A percentile compares a stretch with the other conserved stretches of the same genome.
phyloP scores from a whole-genome alignment of 2,888 invertebrate genomes.

The Parochlus steinenii region DNA sequence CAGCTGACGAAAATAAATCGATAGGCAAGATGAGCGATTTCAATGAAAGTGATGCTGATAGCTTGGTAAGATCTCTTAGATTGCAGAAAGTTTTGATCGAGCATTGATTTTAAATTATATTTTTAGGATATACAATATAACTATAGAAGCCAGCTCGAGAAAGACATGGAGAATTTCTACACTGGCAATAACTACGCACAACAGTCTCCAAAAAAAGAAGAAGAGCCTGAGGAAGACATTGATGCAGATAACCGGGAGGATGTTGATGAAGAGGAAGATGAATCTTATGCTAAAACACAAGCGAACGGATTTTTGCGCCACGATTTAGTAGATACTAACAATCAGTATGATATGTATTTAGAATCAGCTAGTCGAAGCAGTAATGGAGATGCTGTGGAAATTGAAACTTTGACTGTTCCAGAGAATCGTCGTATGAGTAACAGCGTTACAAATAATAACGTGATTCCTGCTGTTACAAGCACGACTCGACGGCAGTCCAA shows the following conservation, averaged over 20 bases:
- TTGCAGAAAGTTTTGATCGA: not conserved
- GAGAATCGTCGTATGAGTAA: slow-evolving; percentile 1
- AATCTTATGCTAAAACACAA: slow-evolving; percentile 18
- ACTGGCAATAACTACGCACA: not conserved
- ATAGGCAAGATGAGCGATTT: slow-evolving; percentile 23
- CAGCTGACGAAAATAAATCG: slow-evolving; percentile 42
- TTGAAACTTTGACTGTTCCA: slow-evolving; percentile 17
- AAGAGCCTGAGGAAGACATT: slow-evolving; percentile 21
- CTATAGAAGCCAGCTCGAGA: slow-evolving; percentile 14
- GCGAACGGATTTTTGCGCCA: slow-evolving; percentile 12
- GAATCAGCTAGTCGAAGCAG: slow-evolving; percentile 30
- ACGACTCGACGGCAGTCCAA: slow-evolving; percentile 38
- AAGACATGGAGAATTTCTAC: slow-evolving; percentile 10
- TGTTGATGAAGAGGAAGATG: slow-evolving; percentile 18
- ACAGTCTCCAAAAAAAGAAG: slow-evolving; percentile 5
- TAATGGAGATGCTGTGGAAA: slow-evolving; percentile 25
- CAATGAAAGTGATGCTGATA: slow-evolving; percentile 29
- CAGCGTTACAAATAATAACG: slow-evolving; percentile 4
- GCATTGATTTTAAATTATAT: not conserved
- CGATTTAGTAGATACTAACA: slow-evolving; percentile 14
- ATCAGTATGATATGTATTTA: slow-evolving; percentile 30
- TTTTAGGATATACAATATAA: slow-evolving; percentile 17
- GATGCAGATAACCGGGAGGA: slow-evolving; percentile 21
- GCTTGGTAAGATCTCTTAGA: slow-evolving; percentile 26
- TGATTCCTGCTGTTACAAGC: slow-evolving; percentile 25